A percentile compares a stretch with the other conserved stretches of the same genome.
Conservation (phyloP, 2,797 vertebrate species). For the Carapus acus region DNA sequence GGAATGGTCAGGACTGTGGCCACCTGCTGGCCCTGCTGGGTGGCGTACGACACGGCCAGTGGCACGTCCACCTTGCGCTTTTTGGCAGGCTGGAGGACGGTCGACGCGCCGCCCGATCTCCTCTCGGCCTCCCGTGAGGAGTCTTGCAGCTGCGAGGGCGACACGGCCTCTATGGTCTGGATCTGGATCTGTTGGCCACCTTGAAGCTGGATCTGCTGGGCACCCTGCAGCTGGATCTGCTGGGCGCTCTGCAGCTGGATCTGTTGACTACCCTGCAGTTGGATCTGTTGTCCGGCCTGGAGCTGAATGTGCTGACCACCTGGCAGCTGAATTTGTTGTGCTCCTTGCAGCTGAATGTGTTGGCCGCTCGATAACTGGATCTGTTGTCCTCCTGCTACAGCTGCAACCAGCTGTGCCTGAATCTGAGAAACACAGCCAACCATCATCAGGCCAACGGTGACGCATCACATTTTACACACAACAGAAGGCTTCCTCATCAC, state of each 20-base stretch:
- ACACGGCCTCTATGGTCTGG: conserved; percentile 90
- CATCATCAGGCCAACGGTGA: conserved; percentile 12
- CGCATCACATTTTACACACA: background rate
- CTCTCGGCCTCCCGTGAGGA: conserved; percentile 86
- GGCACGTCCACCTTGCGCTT: conserved; percentile 98
- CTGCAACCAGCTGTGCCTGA: conserved; percentile 67
- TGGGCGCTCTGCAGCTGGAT: conserved; percentile 17
- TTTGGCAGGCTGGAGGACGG: conserved; percentile 96
- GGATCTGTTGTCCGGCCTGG: conserved; percentile 18
- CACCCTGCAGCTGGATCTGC: conserved; percentile 65
- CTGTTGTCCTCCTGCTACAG: conserved; percentile 65
- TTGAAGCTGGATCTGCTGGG: conserved; percentile 18
- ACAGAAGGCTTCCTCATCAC: background rate
- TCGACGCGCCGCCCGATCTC: conserved; percentile 74
- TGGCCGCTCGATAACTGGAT: conserved; percentile 60
- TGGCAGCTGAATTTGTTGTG: conserved; percentile 16
- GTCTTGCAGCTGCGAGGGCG: conserved; percentile 83
- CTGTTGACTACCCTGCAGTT: conserved; percentile 22
- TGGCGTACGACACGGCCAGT: conserved; percentile 91
- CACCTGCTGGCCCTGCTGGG: conserved; percentile 91
- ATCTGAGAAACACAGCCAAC: conserved; percentile 51
- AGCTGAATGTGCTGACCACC: conserved; percentile 20
- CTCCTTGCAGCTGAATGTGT: conserved; percentile 28
- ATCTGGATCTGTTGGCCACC: conserved; percentile 65
- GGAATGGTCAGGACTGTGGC: conserved; percentile 97